These are phyloP conservation scores for Caenorhabditis japonica DNA, from an alignment of 2,888 invertebrate genomes.

Conservation along the genomic window DNA sequence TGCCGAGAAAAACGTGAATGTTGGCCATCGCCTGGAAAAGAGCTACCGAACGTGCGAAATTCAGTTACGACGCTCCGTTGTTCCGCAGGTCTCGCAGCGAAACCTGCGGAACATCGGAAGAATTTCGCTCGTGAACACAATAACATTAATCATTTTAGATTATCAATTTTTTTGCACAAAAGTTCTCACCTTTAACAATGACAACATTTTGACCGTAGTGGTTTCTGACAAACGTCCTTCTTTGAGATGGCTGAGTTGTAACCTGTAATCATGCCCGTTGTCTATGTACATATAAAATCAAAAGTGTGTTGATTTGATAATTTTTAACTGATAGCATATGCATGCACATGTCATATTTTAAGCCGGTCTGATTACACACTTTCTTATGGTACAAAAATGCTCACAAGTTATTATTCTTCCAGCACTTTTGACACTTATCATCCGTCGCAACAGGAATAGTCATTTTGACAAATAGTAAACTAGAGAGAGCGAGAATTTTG, in stretches of 20 bases:
- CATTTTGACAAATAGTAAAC: constrained; percentile 41
- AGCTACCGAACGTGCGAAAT: too few species aligned
- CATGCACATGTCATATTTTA: too few species aligned
- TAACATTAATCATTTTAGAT: too few species aligned
- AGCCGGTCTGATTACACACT: too few species aligned
- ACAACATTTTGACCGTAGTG: constrained; percentile 60
- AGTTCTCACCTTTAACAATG: constrained; percentile 55
- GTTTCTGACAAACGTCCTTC: constrained; percentile 60
- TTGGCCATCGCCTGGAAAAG: constrained; percentile 70
- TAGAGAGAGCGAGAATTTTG: constrained; percentile 44
- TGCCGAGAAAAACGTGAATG: constrained; percentile 69
- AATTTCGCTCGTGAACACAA: constrained; percentile 54
- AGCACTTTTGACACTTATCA: constrained; percentile 33
- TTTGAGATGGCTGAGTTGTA: constrained; percentile 63
- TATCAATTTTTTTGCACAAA: too few species aligned
- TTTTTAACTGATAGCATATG: too few species aligned
- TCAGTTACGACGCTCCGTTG: too few species aligned
- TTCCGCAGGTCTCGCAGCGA: too few species aligned
- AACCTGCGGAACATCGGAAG: not conserved
- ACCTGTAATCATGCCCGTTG: constrained; percentile 45
- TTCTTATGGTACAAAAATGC: too few species aligned
- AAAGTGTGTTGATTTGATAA: too few species aligned
- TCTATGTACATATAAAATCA: too few species aligned
- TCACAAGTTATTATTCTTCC: constrained; percentile 30
- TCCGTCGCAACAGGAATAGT: constrained; percentile 24